phyloP scores from a whole-genome alignment of 2,888 invertebrate species.

The Caenorhabditis sp. region DNA sequence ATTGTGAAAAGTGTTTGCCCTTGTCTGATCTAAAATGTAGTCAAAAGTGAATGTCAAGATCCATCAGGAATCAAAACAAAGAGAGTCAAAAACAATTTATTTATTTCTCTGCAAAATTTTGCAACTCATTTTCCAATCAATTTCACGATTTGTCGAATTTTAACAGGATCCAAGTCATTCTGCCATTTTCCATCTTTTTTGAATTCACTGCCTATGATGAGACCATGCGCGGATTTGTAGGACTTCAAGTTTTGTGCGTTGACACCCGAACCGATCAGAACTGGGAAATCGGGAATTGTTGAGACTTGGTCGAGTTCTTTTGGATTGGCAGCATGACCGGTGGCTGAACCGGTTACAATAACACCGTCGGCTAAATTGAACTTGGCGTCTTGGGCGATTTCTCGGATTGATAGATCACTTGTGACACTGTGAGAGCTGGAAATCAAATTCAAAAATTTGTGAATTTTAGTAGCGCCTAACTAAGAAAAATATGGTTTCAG shows the following conservation, averaged over 20 bases:
- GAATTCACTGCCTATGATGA: slow-evolving; percentile 80
- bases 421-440: slow-evolving; percentile 82
- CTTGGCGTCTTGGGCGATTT: slow-evolving; percentile 79
- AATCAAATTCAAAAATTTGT: slow-evolving; percentile 16
- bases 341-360: slow-evolving; percentile 78
- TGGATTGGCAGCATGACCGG: neutral
- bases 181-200: slow-evolving; percentile 73
- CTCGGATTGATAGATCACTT: slow-evolving; percentile 77
- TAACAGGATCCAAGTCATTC: slow-evolving; percentile 72
- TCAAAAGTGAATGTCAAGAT: too few relatives aligned
- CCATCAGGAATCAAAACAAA: too few relatives aligned
- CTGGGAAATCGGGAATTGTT: slow-evolving; percentile 75
- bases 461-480: too few relatives aligned
- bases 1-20: too few relatives aligned
- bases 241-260: slow-evolving; percentile 72
- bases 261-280: slow-evolving; percentile 83
- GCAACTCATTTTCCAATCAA: neutral
- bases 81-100: too few relatives aligned
- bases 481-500: too few relatives aligned
- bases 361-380: slow-evolving; percentile 83
- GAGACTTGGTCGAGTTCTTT: slow-evolving; percentile 72
- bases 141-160: slow-evolving; percentile 32
- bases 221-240: slow-evolving; percentile 71
- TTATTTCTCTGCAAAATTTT: too few relatives aligned
- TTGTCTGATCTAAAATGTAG: too few relatives aligned